Evolutionary conservation across 2,797 vertebrate species (phyloP), one percentile per base, ranked within the genome.

Genomic region (Gorsachius magnificus): DNA sequence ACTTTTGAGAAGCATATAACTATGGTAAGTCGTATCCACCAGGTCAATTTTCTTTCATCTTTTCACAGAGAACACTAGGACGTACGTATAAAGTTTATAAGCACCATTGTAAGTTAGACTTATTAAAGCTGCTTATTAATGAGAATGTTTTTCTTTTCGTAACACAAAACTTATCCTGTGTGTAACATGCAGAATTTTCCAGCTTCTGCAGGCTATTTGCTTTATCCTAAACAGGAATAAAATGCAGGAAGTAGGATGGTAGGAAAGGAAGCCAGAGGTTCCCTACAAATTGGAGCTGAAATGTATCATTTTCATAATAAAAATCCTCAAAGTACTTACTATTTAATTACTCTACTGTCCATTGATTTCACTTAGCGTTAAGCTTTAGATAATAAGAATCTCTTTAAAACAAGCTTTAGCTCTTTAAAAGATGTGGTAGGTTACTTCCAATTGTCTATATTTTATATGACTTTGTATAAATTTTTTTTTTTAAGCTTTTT

Each of bases 1-100:
- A 92, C 36, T 94, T 94, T 82, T 68, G 75, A 92, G 88, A 80
- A 87, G 68, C 29, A 5, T 83, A 14, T 87, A 85, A 88, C 86
- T 93, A 94, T 31, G 29, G 31, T 35, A 90, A 91, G 56, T 80
- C 33, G 66, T 76, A 89, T 78, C 65, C 64, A 80, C 29, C 2
- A 9, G 84, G 87, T 92, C 84, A 91, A 26, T 83, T 84, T 82
- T 25, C 77, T 76, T 94, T 82, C 82, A 45, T 77, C 71, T 61
- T 36, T 69, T 80, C 57, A 36, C 48, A 68, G 66, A 82, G 83
- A 90, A 57, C 8, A 16, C 38, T 45, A 68, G 48, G 63, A 87
- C 58, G 41, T 36, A 28, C 0, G 1, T 63, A n/a, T 63, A 82
- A 84, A 71, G 45, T 36, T 93, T 74, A 69, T 17, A 65, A 82